Percentiles rank a stretch among this genome's conserved stretches.
Evolutionary conservation across 2,113 vertebrate species (phyloP).

Genomic region (Hystrix brachyura): DNA sequence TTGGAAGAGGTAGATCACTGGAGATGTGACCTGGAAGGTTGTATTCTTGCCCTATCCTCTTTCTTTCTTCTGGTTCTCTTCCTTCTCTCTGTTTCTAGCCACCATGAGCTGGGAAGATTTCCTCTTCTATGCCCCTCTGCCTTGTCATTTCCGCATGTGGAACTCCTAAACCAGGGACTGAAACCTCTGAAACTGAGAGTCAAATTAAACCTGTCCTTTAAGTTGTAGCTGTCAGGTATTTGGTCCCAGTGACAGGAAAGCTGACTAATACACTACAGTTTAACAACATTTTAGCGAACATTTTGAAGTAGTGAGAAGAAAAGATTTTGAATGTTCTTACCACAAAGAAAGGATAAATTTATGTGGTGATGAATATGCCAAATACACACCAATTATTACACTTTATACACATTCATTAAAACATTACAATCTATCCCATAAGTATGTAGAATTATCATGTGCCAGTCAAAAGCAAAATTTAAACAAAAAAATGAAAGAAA

Average conservation of each 20-base stretch:
- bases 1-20: not conserved
- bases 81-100: not conserved
- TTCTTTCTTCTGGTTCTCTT: not conserved
- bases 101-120: not conserved
- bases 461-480: not conserved
- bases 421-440: not conserved
- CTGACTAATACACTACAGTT: not conserved
- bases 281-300: not conserved
- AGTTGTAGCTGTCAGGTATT: not conserved
- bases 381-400: not conserved
- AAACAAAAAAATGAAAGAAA: not conserved
- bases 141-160: not conserved
- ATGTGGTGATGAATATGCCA: not conserved
- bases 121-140: not conserved
- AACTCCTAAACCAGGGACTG: not conserved
- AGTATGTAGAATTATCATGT: not conserved
- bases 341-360: not conserved
- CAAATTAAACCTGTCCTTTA: not conserved
- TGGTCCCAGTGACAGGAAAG: not conserved
- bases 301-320: not conserved
- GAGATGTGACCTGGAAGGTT: not conserved
- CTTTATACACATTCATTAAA: not conserved
- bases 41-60: not conserved
- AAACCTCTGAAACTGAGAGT: not conserved
- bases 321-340: not conserved